Evolutionary conservation across 2,113 vertebrate species (phyloP).

Genomic region (Heliornis fulica): DNA sequence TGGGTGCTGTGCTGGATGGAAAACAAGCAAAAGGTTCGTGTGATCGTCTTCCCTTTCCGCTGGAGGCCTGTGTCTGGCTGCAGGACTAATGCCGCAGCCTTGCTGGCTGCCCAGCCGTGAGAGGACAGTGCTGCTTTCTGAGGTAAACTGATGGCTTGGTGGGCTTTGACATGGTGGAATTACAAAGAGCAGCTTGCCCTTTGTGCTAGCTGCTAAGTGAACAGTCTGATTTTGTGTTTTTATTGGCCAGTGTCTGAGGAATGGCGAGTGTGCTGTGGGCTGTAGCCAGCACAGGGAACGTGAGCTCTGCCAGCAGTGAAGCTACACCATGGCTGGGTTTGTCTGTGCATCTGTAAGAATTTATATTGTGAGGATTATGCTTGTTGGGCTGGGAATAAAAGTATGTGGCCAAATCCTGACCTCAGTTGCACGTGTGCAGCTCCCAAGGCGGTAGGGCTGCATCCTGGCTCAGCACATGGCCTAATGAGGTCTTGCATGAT

Average conservation of each 20-base stretch:
- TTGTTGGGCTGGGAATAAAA: not conserved
- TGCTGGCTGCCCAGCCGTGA: accelerated
- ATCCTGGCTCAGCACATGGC: not conserved
- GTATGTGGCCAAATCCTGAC: not conserved
- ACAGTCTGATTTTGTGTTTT: not conserved
- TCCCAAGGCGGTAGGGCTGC: not conserved
- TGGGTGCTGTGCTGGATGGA: no score
- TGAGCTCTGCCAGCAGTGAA: not conserved
- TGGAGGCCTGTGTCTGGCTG: accelerated
- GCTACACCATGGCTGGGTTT: accelerated
- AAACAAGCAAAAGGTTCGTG: accelerated
- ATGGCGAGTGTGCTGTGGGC: not conserved
- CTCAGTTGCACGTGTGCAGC: slow-evolving; percentile 2
- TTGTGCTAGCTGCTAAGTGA: not conserved
- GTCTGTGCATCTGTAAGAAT: not conserved
- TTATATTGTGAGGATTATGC: not conserved
- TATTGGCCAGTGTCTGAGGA: not conserved
- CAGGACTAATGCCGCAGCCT: not conserved
- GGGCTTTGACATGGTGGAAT: not conserved
- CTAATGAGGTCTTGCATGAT: slow-evolving; percentile 1
- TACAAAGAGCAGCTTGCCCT: not conserved
- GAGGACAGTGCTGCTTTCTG: not conserved
- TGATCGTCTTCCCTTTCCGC: not conserved
- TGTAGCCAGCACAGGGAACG: accelerated
- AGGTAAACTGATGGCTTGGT: not conserved